Conservation (phyloP, 2,888 invertebrate genomes). For the Macrophya annulata region DNA sequence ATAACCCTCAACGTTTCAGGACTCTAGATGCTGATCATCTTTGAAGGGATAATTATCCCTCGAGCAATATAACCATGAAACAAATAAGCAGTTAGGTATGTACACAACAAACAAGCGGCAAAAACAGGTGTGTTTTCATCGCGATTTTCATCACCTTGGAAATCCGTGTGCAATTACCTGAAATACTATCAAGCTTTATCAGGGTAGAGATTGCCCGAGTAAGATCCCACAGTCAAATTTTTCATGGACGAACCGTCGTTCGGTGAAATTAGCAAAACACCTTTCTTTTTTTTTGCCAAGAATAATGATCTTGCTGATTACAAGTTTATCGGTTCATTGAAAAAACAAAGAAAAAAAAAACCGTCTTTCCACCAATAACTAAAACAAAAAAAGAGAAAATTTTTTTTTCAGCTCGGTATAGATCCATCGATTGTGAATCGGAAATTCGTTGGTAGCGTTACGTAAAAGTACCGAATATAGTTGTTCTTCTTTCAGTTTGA, state of each 20-base stretch:
- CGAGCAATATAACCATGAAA: not conserved
- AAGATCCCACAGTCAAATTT: no score
- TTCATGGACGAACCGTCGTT: no score
- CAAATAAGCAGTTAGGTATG: not conserved
- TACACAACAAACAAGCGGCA: not conserved
- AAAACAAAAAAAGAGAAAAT: not conserved
- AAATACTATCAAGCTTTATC: no score
- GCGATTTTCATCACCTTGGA: no score
- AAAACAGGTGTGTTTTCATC: not conserved
- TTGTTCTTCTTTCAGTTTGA: conserved; percentile 15
- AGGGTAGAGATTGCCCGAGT: no score
- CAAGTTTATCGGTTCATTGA: not conserved
- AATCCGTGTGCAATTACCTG: no score
- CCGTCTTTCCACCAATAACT: not conserved
- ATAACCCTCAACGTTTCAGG: not conserved
- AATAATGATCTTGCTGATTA: not conserved
- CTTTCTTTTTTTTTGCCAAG: no score
- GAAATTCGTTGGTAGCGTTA: not conserved
- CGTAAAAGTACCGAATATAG: not conserved
- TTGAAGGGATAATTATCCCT: not conserved
- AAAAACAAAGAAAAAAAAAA: no score
- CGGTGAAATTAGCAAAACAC: no score
- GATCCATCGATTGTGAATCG: not conserved
- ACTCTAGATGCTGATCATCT: conserved; percentile 2
- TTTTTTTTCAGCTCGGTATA: not conserved